Evolutionary conservation across 2,888 invertebrate species (phyloP), one percentile per base, ranked within the genome.

Genomic region (Caenorhabditis sinica): DNA sequence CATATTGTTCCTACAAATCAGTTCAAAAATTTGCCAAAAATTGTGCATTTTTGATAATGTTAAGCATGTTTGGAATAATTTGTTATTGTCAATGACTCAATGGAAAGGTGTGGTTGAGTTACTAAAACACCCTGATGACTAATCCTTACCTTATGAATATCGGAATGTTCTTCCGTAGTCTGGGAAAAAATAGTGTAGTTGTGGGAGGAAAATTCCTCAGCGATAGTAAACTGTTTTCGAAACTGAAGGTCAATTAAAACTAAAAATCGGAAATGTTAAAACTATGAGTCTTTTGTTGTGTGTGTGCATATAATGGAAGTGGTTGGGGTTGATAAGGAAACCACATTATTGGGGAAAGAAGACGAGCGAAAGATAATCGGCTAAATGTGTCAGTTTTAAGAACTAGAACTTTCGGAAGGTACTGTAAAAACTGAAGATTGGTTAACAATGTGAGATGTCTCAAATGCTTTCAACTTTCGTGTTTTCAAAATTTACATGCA

Each of bases 261-360:
- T 43, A 63, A 63, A 25, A 2, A 63, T 43, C 23, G 23, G 36
- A 43, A 63, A 63, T 63, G 43, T 63, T 15, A 25, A 40, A 63
- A 63, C 15, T 40, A 43, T 63, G 20, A 51, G n/a, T 51, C 20
- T 51, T 51, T 11, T 40, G 2, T 2, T 40, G 13, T 6, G 13
- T 2, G 13, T 40, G 13, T 11, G 40, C 13, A 11, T 40, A 13
- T 2, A 11, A 40, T 40, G 40, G 11, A 40, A 63, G 2, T 11
- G n/a, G n/a, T n/a, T n/a, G 28, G 28, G 17, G 20, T n/a, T 49
- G 65, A 65, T 65, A 65, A 65, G 45, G 45, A 25, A 65, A 65
- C 65, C 20, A 8, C 15, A 30, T 6, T 30, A 6, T 49, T 45
- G 28, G 13, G 4, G 23, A 1, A 43, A 25, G 13, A 13, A 28